Percentiles rank a stretch among this genome's conserved stretches.
Evolutionary conservation across 1,140 invertebrate species (phyloP).

Genomic region (Panonychus citri): DNA sequence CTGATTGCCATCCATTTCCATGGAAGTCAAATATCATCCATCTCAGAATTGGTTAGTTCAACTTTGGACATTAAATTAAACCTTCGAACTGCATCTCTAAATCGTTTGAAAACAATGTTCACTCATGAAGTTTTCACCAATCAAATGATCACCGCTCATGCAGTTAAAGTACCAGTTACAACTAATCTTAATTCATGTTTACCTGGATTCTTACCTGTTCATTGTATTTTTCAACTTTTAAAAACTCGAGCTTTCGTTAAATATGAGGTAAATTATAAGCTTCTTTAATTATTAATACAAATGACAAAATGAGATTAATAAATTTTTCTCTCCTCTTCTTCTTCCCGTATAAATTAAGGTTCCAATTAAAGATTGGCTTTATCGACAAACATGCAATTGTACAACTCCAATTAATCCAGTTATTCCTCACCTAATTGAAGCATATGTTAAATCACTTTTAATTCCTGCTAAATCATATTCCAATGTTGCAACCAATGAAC

Average conservation of each 20-base stretch:
- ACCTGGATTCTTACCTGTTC: conserved; percentile 75
- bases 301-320: not conserved
- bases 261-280: conserved; percentile 38
- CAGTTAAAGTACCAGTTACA: conserved; percentile 84
- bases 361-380: conserved; percentile 83
- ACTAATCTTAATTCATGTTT: conserved; percentile 63
- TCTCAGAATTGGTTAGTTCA: conserved; percentile 73
- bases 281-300: too few species aligned
- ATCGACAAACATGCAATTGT: conserved; percentile 64
- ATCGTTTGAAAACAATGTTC: conserved; percentile 77
- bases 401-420: conserved; percentile 71
- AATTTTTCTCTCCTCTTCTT: not conserved
- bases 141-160: conserved; percentile 84
- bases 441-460: conserved; percentile 79
- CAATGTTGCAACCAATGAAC: conserved; percentile 57
- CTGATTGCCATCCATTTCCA: conserved; percentile 92
- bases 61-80: conserved; percentile 86
- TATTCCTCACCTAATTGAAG: conserved; percentile 73
- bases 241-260: conserved; percentile 87
- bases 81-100: conserved; percentile 67
- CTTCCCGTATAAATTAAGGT: conserved; percentile 21
- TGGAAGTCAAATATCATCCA: conserved; percentile 69
- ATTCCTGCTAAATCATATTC: conserved; percentile 29
- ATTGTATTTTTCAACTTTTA: conserved; percentile 86
- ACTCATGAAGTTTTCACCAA: conserved; percentile 93